A percentile compares a stretch with the other conserved stretches of the same genome.
Evolutionary conservation across 2,888 invertebrate genomes (phyloP).

Genomic region (Bembecia ichneumoniformis): DNA sequence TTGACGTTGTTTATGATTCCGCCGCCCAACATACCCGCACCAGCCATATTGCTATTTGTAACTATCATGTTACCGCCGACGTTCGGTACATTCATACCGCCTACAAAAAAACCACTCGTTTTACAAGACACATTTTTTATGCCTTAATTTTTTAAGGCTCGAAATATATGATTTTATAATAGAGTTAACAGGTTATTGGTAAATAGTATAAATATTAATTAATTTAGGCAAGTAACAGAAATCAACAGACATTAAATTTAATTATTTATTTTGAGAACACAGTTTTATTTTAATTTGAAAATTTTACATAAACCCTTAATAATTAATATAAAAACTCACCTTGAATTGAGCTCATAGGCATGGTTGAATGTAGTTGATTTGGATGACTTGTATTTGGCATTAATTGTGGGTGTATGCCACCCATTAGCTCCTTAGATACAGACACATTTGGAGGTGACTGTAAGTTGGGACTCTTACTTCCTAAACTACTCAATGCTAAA

Average conservation of each 20-base stretch:
- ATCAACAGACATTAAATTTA: too few relatives aligned
- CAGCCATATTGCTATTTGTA: slow-evolving; percentile 81
- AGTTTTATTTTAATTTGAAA: neutral
- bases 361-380: slow-evolving; percentile 68
- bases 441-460: slow-evolving; percentile 89
- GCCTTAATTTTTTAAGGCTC: too few relatives aligned
- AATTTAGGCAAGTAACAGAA: neutral
- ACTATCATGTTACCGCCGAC: slow-evolving; percentile 83
- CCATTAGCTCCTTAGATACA: slow-evolving; percentile 85
- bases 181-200: too few relatives aligned
- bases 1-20: slow-evolving; percentile 84
- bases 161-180: too few relatives aligned
- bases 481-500: slow-evolving; percentile 81
- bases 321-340: slow-evolving; percentile 45
- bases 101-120: slow-evolving; percentile 12
- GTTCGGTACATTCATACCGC: slow-evolving; percentile 78
- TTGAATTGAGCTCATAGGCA: slow-evolving; percentile 82
- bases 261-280: neutral
- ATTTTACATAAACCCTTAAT: neutral
- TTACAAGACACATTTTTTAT: too few relatives aligned
- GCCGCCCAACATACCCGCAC: slow-evolving; percentile 80
- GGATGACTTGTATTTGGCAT: slow-evolving; percentile 83
- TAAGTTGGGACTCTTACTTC: slow-evolving; percentile 86
- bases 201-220: neutral
- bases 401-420: slow-evolving; percentile 78